Conservation (phyloP, 2,113 vertebrate species). For the Mustelus asterias region DNA sequence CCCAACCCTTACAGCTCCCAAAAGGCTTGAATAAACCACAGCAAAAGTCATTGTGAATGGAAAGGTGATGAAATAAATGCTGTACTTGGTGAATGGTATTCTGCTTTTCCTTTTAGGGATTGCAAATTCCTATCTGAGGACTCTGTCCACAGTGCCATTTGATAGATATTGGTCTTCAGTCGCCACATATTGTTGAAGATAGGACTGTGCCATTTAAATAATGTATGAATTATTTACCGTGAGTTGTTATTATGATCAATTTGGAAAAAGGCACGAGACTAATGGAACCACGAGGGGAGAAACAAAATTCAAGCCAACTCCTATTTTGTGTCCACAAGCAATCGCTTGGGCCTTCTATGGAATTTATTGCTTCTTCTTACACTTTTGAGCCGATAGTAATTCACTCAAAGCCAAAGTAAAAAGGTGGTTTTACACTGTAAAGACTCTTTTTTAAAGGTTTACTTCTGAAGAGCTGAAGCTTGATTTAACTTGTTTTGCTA, state of each 20-base stretch:
- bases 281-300: background rate
- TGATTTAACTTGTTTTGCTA: background rate
- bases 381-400: background rate
- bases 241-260: background rate
- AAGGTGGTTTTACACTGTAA: background rate
- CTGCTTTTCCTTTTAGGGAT: background rate
- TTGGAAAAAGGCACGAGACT: background rate
- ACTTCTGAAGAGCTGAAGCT: background rate
- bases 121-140: background rate
- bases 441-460: background rate
- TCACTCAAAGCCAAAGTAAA: background rate
- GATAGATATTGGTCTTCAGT: background rate
- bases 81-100: background rate
- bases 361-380: background rate
- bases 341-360: background rate
- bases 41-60: background rate
- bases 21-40: background rate
- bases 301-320: background rate
- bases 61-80: background rate
- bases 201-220: background rate
- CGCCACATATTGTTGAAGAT: background rate
- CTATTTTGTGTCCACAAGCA: background rate
- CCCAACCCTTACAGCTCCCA: too few relatives aligned
- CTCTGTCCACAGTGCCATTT: background rate
- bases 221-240: slow-evolving; percentile 22